A percentile compares a stretch with the other conserved stretches of the same genome.
Evolutionary conservation across 2,113 vertebrate genomes (phyloP).

Genomic region (Copsychus sechellarum): DNA sequence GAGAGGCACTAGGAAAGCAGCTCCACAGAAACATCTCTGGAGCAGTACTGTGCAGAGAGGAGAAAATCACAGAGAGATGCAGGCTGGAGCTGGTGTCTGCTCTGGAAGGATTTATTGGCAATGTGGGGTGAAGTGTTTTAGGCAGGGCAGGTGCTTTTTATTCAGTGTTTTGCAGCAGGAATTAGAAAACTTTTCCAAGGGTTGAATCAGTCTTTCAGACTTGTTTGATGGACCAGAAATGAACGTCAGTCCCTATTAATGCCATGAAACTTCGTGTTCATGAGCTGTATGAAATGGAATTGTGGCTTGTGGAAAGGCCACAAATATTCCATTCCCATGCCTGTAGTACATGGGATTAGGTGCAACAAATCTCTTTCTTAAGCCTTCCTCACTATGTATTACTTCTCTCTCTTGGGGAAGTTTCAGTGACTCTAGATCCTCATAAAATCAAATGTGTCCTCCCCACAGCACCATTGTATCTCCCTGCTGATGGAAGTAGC

Average conservation of each 20-base stretch:
- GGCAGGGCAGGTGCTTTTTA: background rate
- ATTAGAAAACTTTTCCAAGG: constrained; percentile 16
- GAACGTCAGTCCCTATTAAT: background rate
- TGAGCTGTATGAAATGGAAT: constrained; percentile 17
- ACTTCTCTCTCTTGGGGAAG: background rate
- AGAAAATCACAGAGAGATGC: background rate
- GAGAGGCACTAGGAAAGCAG: background rate
- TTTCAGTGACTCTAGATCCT: background rate
- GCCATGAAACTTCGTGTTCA: background rate
- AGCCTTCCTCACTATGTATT: background rate
- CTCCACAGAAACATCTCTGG: background rate
- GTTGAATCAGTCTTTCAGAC: background rate
- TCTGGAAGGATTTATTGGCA: background rate
- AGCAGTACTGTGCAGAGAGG: background rate
- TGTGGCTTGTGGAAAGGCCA: background rate
- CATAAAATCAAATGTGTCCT: background rate
- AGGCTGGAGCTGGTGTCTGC: background rate
- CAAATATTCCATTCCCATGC: background rate
- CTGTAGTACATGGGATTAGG: background rate
- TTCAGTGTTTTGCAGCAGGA: background rate
- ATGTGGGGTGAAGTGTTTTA: background rate
- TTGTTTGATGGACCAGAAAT: background rate
- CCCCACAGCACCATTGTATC: background rate
- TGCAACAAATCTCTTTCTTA: background rate
- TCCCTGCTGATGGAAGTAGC: background rate